A percentile compares a stretch with the other conserved stretches of the same genome.
These are phyloP conservation scores for Sclerurus mexicanus DNA, from an alignment of 2,113 vertebrate species.

Conservation along the genomic window DNA sequence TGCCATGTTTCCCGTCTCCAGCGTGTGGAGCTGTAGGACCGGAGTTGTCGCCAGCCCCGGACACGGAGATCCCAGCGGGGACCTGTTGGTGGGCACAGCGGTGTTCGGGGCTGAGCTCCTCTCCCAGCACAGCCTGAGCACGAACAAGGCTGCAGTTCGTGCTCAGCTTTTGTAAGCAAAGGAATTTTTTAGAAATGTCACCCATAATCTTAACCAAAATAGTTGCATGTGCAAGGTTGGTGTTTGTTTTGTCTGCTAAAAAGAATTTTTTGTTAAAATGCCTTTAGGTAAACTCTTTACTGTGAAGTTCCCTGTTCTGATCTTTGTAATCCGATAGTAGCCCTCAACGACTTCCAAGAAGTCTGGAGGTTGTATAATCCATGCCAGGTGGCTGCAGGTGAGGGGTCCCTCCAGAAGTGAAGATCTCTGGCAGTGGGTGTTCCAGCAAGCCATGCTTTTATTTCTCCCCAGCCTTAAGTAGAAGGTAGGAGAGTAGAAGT, in stretches of 20 bases:
- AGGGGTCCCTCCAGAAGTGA: not conserved
- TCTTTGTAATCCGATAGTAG: not conserved
- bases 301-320: not conserved
- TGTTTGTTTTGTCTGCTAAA: not conserved
- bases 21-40: not conserved
- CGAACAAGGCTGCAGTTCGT: not conserved
- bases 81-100: not conserved
- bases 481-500: not conserved
- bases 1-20: not conserved
- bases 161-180: not conserved
- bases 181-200: not conserved
- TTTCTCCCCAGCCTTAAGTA: not conserved
- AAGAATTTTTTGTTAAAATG: not conserved
- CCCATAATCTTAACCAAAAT: accelerated
- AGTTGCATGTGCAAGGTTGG: accelerated
- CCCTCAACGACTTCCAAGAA: not conserved
- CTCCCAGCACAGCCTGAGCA: not conserved
- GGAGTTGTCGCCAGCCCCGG: not conserved
- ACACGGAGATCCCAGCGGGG: not conserved
- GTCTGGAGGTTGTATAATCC: not conserved
- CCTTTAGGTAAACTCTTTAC: not conserved
- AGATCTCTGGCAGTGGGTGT: accelerated
- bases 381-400: not conserved
- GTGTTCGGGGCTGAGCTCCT: not conserved
- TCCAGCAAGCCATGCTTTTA: not conserved